Conservation (phyloP, 2,113 vertebrate genomes). For the Dissostichus mawsoni region DNA sequence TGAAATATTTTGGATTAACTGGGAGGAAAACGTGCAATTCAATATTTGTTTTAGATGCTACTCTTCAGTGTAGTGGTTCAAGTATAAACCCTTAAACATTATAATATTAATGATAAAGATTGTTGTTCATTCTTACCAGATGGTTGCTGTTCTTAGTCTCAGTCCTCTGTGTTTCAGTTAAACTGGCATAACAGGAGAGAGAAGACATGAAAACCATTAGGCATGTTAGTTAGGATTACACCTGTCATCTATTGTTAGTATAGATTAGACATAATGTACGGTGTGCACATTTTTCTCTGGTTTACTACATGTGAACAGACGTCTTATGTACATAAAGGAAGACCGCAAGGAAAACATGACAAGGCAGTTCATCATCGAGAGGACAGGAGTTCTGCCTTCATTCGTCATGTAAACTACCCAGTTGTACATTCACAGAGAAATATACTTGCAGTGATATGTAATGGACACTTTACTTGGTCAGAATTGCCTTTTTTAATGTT, state of each 20-base stretch:
- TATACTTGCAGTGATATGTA: neutral
- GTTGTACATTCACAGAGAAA: neutral
- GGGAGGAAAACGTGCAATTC: neutral
- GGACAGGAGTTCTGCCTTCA: neutral
- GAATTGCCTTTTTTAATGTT: neutral
- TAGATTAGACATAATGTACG: neutral
- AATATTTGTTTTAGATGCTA: neutral
- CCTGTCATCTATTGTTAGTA: neutral
- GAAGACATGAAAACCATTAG: conserved; percentile 28
- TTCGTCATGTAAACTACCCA: neutral
- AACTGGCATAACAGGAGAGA: conserved; percentile 45
- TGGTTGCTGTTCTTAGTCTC: conserved; percentile 21
- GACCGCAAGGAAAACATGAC: neutral
- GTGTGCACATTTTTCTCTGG: neutral
- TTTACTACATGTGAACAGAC: neutral
- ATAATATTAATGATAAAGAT: neutral
- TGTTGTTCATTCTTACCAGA: conserved; percentile 61
- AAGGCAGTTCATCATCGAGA: neutral
- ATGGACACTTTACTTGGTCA: neutral
- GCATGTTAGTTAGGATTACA: neutral
- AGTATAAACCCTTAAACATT: neutral
- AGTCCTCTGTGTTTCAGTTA: conserved; percentile 26
- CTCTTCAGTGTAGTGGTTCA: neutral
- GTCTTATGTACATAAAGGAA: neutral
- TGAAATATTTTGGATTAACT: neutral